These are phyloP conservation scores for Gibbula magus DNA, from an alignment of 2,888 invertebrate genomes.

Conservation along the genomic window DNA sequence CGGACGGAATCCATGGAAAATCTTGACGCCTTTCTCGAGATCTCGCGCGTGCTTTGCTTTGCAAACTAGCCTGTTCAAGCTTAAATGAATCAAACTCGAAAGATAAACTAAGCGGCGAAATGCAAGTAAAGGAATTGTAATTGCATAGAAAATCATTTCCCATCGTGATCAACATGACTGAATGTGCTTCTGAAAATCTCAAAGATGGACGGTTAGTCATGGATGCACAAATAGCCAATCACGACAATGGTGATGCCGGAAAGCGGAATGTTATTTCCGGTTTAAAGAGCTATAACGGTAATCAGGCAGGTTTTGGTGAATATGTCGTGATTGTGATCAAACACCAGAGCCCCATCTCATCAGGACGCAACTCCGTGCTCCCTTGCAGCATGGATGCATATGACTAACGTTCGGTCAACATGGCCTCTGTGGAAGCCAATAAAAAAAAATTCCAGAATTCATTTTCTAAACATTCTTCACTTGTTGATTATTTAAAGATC, in stretches of 20 bases:
- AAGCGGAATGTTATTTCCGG: slow-evolving; percentile 3
- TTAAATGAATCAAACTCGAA: slow-evolving; percentile 5
- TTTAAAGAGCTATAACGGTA: neutral
- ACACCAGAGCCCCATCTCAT: neutral
- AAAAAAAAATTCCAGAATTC: no score
- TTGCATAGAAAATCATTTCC: slow-evolving; percentile 8
- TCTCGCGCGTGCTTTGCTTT: neutral
- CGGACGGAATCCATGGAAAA: neutral
- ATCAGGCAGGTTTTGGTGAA: slow-evolving; percentile 8
- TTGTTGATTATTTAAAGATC: no score
- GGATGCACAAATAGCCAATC: slow-evolving; percentile 13
- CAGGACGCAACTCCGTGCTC: neutral
- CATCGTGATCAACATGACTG: slow-evolving; percentile 7
- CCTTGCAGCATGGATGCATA: neutral
- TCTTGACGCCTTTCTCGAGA: neutral
- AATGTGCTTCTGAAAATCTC: neutral
- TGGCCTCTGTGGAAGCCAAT: neutral
- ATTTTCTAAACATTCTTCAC: no score
- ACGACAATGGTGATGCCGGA: slow-evolving; percentile 12
- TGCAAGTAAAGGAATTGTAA: slow-evolving; percentile 1
- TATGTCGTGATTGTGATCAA: slow-evolving; percentile 15
- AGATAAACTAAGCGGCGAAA: neutral
- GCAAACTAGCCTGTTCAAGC: slow-evolving; percentile 5
- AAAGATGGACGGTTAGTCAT: slow-evolving; percentile 10
- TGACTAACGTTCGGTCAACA: neutral